phyloP scores from a whole-genome alignment of 2,888 invertebrate genomes.

The Chymomyza amoena region DNA sequence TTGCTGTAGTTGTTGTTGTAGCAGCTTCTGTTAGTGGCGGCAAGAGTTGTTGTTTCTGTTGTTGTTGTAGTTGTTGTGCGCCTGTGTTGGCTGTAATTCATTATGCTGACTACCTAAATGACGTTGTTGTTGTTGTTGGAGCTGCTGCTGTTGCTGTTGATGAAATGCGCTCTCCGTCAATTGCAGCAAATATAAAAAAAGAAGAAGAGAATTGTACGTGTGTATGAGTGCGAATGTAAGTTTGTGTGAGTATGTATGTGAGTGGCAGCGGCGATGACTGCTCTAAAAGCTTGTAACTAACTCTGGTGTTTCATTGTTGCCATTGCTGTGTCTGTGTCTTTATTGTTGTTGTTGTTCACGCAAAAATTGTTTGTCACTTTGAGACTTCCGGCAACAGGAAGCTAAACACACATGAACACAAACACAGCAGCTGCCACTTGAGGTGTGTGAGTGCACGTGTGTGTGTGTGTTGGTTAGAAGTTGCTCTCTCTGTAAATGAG shows the following conservation, averaged over 20 bases:
- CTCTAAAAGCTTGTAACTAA: not conserved
- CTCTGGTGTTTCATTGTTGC: not conserved
- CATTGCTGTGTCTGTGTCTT: conserved; percentile 23
- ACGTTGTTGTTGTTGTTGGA: not conserved
- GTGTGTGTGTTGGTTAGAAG: not conserved
- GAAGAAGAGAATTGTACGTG: not conserved
- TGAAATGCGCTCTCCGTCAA: conserved; percentile 8
- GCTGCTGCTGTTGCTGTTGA: conserved; percentile 1
- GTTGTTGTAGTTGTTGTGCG: conserved; percentile 28
- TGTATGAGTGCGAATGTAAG: not conserved
- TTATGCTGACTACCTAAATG: conserved; percentile 48
- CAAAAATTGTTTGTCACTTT: conserved; percentile 68
- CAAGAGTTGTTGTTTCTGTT: conserved; percentile 46
- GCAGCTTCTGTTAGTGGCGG: conserved; percentile 24
- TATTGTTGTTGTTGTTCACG: conserved; percentile 51
- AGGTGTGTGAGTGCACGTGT: conserved; percentile 2
- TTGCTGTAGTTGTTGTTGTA: conserved; percentile 10
- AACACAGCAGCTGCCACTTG: conserved; percentile 23
- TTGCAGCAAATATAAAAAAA: conserved; percentile 25
- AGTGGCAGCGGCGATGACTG: conserved; percentile 33
- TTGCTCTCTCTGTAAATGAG: not conserved
- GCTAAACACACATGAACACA: conserved; percentile 29
- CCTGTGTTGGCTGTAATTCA: conserved; percentile 46
- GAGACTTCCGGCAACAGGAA: conserved; percentile 55
- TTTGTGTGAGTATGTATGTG: not conserved